Conservation (phyloP, 1,140 invertebrate genomes). For the Cotesia typhae region DNA sequence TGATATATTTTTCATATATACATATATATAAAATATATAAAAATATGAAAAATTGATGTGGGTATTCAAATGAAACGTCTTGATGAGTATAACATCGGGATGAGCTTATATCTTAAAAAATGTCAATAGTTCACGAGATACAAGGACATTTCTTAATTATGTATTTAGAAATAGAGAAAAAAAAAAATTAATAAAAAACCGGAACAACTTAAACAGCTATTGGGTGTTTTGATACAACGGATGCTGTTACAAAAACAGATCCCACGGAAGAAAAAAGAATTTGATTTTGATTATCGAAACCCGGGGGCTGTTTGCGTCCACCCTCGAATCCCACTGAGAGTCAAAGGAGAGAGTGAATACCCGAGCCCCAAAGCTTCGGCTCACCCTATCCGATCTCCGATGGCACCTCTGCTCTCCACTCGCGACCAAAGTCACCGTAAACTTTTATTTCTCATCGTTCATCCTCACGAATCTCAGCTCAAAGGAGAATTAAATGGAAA, state of each 20-base stretch:
- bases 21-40: no score
- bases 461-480: background rate
- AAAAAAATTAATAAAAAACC: background rate
- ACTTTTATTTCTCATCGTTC: background rate
- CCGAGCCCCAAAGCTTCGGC: background rate
- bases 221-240: constrained; percentile 3
- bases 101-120: no score
- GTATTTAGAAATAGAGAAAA: background rate
- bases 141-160: no score
- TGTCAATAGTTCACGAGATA: no score
- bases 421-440: constrained; percentile 13
- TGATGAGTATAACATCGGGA: no score
- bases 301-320: constrained; percentile 56
- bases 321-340: constrained; percentile 42
- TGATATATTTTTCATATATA: no score
- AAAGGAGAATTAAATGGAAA: constrained; percentile 53
- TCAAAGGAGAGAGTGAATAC: constrained; percentile 18
- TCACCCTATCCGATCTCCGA: constrained; percentile 9
- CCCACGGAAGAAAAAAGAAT: constrained; percentile 42
- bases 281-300: constrained; percentile 53
- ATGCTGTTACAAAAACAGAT: constrained; percentile 1
- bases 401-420: constrained; percentile 7
- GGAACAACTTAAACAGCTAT: background rate
- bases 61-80: no score
- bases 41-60: no score